These are phyloP conservation scores for Zonitis immaculata DNA, from an alignment of 2,888 invertebrate genomes.

Conservation along the genomic window DNA sequence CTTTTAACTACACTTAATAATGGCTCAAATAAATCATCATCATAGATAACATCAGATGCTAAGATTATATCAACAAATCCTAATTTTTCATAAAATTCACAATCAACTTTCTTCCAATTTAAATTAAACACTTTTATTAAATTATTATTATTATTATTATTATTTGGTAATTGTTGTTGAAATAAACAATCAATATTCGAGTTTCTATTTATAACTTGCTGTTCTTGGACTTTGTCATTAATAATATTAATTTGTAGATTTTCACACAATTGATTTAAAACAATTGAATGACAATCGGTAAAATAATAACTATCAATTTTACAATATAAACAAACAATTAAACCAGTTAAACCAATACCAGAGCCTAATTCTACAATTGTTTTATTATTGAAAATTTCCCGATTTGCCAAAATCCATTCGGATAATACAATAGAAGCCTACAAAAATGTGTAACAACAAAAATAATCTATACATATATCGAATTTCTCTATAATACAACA, in stretches of 20 bases:
- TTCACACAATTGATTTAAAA: conserved; percentile 57
- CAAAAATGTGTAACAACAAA: conserved; percentile 31
- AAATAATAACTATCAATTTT: conserved; percentile 44
- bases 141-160: conserved; percentile 9
- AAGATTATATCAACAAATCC: conserved; percentile 51
- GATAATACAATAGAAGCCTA: conserved; percentile 67
- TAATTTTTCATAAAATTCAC: conserved; percentile 33
- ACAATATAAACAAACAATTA: conserved; percentile 57
- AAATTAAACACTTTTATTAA: conserved; percentile 43
- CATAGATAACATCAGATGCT: conserved; percentile 60
- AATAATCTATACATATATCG: neutral
- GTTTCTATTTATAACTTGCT: neutral
- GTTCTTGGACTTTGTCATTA: conserved; percentile 2
- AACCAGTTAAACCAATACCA: conserved; percentile 70
- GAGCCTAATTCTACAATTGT: conserved; percentile 69
- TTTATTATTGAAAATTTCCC: conserved; percentile 52
- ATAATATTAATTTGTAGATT: conserved; percentile 65
- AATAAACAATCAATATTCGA: conserved; percentile 4
- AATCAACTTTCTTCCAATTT: conserved; percentile 52
- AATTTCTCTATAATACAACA: conserved; percentile 31
- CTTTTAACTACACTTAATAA: conserved; percentile 49
- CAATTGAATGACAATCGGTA: conserved; percentile 66
- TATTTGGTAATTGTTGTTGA: neutral
- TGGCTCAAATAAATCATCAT: conserved; percentile 51
- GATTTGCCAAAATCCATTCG: conserved; percentile 64